phyloP scores from a whole-genome alignment of 2,113 vertebrate species.

The Catharus minimus region DNA sequence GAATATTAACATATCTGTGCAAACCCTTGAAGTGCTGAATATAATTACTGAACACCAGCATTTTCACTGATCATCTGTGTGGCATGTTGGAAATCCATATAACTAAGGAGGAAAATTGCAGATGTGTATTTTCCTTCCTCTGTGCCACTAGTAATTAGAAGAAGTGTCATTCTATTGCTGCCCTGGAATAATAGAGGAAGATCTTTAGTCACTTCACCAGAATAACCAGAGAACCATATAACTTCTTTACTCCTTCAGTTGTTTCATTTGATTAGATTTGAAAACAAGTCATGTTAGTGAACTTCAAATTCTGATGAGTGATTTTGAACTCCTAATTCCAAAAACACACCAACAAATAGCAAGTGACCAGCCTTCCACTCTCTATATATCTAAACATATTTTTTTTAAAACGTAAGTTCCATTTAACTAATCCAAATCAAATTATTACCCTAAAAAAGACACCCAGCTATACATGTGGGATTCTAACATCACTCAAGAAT shows the following conservation, averaged over 20 bases:
- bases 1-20: conserved; percentile 81
- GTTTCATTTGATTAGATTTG: not conserved
- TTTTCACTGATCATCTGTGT: conserved; percentile 44
- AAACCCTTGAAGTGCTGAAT: conserved; percentile 74
- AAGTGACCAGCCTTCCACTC: not conserved
- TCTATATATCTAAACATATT: not conserved
- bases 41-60: conserved; percentile 70
- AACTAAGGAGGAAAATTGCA: conserved; percentile 12
- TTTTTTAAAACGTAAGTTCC: too few relatives aligned
- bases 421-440: not conserved
- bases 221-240: not conserved
- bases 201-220: not conserved
- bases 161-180: not conserved
- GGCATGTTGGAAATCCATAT: not conserved
- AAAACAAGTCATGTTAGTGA: not conserved
- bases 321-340: not conserved
- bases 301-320: not conserved
- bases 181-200: not conserved
- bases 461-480: rapidly evolving
- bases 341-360: not conserved
- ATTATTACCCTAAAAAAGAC: not conserved
- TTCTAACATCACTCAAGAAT: not conserved
- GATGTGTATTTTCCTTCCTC: conserved; percentile 1
- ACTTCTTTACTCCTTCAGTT: not conserved
- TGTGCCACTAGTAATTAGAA: not conserved